These are phyloP conservation scores for Urocynchramus pylzowi DNA, from an alignment of 2,113 vertebrate species.

Conservation along the genomic window DNA sequence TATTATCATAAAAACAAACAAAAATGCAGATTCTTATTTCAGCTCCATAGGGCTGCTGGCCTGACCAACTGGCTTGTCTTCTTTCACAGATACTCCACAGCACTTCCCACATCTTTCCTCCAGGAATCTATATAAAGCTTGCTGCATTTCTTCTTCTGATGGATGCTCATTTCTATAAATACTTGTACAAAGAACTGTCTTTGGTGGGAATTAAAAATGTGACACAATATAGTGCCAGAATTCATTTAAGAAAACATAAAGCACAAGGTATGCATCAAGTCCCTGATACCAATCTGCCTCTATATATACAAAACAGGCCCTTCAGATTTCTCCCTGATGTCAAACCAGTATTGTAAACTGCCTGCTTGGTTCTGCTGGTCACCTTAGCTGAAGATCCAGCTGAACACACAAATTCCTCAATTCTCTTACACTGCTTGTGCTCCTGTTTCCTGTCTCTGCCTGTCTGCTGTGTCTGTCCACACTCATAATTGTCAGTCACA, in stretches of 20 bases:
- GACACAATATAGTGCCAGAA: neutral
- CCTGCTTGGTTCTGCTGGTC: neutral
- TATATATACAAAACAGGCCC: neutral
- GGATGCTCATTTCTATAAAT: neutral
- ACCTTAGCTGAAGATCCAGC: neutral
- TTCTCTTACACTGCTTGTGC: neutral
- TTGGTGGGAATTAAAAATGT: neutral
- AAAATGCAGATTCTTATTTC: neutral
- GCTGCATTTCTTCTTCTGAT: neutral
- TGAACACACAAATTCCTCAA: neutral
- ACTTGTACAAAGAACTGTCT: neutral
- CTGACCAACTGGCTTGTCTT: neutral
- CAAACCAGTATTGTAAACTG: neutral
- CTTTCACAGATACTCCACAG: neutral
- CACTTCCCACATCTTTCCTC: neutral
- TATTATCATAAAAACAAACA: neutral
- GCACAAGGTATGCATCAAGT: neutral
- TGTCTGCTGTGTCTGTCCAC: neutral
- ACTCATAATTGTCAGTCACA: neutral
- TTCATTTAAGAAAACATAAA: neutral
- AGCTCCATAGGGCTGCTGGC: neutral
- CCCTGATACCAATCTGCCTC: neutral
- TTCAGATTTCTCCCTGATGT: neutral
- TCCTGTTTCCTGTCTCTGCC: neutral
- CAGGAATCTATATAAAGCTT: neutral